Conservation (phyloP, 2,888 invertebrate genomes). For the Drosophila heteroneura region DNA sequence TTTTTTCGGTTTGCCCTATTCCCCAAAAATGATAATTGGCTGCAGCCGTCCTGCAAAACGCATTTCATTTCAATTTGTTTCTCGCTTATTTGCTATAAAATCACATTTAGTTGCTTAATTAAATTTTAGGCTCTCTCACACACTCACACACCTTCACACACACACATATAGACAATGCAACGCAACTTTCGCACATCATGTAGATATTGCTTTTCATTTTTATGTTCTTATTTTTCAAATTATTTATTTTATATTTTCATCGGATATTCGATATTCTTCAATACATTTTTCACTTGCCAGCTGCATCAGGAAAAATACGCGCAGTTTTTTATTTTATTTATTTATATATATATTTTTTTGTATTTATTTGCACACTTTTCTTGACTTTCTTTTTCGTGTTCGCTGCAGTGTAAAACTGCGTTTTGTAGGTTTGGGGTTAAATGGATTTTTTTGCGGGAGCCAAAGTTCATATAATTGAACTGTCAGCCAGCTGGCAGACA, state of each 20-base stretch:
- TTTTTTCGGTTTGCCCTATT: constrained; percentile 30
- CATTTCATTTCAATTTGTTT: constrained; percentile 61
- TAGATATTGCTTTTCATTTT: constrained; percentile 74
- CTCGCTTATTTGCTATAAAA: constrained; percentile 82
- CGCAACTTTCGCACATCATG: constrained; percentile 62
- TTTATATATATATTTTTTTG: constrained; percentile 13
- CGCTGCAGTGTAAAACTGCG: constrained; percentile 22
- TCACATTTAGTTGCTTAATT: constrained; percentile 85
- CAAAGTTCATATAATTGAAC: constrained; percentile 73
- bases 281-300: constrained; percentile 62
- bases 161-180: constrained; percentile 34
- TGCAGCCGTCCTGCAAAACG: constrained; percentile 31
- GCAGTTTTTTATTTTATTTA: constrained; percentile 29
- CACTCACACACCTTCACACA: constrained; percentile 10
- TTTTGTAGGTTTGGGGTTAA: constrained; percentile 19
- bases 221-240: constrained; percentile 13
- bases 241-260: constrained; percentile 3
- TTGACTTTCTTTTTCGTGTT: constrained; percentile 8
- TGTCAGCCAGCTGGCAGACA: constrained; percentile 65
- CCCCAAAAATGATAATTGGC: constrained; percentile 11
- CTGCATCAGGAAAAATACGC: constrained; percentile 42
- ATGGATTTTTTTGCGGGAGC: constrained; percentile 34
- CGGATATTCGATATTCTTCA: constrained; percentile 24
- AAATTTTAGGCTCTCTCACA: constrained; percentile 60
- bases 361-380: constrained; percentile 7